Conservation (phyloP, 2,797 vertebrate species). For the Leptatherina wallacei region DNA sequence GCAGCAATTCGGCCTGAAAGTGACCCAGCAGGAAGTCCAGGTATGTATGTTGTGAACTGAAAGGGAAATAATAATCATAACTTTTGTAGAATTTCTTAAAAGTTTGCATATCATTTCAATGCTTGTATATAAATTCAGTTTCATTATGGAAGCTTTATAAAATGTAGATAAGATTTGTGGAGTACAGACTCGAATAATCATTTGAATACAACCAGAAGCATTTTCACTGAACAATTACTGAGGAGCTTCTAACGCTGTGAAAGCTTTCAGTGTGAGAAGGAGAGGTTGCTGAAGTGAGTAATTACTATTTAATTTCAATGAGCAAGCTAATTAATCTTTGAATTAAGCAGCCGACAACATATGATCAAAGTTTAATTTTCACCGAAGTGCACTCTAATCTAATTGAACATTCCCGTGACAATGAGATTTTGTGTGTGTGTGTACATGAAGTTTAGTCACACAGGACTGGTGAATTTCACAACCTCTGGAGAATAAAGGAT, state of each 20-base stretch:
- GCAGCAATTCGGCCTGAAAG: neutral
- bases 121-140: neutral
- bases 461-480: conserved; percentile 73
- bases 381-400: neutral
- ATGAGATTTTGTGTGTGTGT: conserved; percentile 14
- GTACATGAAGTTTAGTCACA: conserved; percentile 41
- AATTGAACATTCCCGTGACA: conserved; percentile 8
- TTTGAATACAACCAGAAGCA: neutral
- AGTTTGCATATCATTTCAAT: conserved; percentile 3
- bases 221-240: conserved; percentile 3
- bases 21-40: neutral
- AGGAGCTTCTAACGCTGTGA: neutral
- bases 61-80: neutral
- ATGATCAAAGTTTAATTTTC: conserved; percentile 9
- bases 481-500: conserved; percentile 50
- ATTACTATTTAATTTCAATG: conserved; percentile 5
- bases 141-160: neutral
- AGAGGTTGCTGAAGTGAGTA: neutral
- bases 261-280: too few relatives aligned
- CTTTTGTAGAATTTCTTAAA: neutral
- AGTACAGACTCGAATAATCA: neutral
- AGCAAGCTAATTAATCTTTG: conserved; percentile 1
- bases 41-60: neutral
- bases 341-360: conserved; percentile 2
- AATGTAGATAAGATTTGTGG: neutral